Base-by-base conservation (phyloP, 2,888 invertebrate genomes). In the Bembecia ichneumoniformis region DNA sequence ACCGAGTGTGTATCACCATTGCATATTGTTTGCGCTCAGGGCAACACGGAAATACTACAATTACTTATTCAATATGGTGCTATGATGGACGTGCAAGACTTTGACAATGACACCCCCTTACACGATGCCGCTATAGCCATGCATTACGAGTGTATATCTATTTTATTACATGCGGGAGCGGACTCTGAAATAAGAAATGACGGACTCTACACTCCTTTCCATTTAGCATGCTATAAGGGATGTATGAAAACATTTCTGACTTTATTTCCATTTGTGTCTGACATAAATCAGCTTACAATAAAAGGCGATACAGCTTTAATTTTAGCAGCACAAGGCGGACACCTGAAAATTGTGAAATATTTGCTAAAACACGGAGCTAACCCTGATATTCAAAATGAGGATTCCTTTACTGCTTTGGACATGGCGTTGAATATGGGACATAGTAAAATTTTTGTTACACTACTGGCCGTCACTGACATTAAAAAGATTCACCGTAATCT, bases 21-120 rank as follows among this genome's bases (percentile, higher is more conserved):
- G 36, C 88, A 88, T 55, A 62, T 87, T 44, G 79, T 70, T 9
- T 73, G 80, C 58, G 61, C 69, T 11, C 81, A 82, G 57, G 88
- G 87, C 3, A 71, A 76, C 56, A 57, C 74, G 35, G 77, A 82
- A 46, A 62, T 79, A 15, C 73, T 82, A 14, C 74, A 84, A 49
- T 52, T 84, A 15, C 62, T 88, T 35, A 59, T 88, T 52, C 64
- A 82, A 11, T 72, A 82, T 64, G 82, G 80, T 20, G 84, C 87
- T 10, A 67, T 76, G 14, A 59, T 86, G 50, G 67, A 87, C 63
- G 76, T 79, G 3, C 80, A 80, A 58, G 88, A 88, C 57, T 86
- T 80, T 67, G 87, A 88, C 63, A 86, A 87, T 13, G 87, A 88
- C 47, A 86, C 87, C 35, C 82, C 88, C 5, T 58, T 88, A 48